Base-by-base conservation (phyloP, 2,797 vertebrate species). In the Aotus griseimembra region DNA sequence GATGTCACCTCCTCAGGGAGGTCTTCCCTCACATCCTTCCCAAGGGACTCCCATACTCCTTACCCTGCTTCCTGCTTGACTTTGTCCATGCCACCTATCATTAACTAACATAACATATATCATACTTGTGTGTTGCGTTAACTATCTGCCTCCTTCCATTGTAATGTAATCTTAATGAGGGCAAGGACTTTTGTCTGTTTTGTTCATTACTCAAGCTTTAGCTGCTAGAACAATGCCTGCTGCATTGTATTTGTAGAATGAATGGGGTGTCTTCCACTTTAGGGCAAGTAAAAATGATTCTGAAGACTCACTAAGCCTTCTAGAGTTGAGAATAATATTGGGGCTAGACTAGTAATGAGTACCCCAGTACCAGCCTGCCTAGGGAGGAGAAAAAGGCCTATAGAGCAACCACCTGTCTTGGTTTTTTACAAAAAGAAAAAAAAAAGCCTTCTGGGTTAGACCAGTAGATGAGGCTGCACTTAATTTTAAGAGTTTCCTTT, bases 401-500 rank as follows among this genome's bases (percentile, higher is more conserved):
- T 30, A 55, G 28, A 77, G 7, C 41, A 83, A 57, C 30, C 33
- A 64, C 55, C 39, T 92, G 7, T 92, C 46, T 88, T 80, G 39
- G 52, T 55, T 92, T 95, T 36, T 39, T 81, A 24, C 26, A 89
- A 86, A 86, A 89, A 26, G n/a, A 61, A n/a, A 75, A n/a, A 13
- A 36, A 26, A 19, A 57, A 58, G 72, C 19, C 24, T 72, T 80
- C 73, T 86, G 75, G 22, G 14, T 82, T 93, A 85, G 52, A 83
- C 48, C 58, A 50, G 28, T 76, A 75, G 12, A 70, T 90, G 20
- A 88, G 44, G 14, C 50, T 64, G 26, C 46, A 67, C 36, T 76
- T 88, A 61, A 22, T 67, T 83, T 17, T 64, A 93, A 90, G 73
- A n/a, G 41, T 90, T 95, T 97, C 48, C 28, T 61, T 76, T 57